phyloP scores from a whole-genome alignment of 2,113 vertebrate genomes.

The Cacatua alba region DNA sequence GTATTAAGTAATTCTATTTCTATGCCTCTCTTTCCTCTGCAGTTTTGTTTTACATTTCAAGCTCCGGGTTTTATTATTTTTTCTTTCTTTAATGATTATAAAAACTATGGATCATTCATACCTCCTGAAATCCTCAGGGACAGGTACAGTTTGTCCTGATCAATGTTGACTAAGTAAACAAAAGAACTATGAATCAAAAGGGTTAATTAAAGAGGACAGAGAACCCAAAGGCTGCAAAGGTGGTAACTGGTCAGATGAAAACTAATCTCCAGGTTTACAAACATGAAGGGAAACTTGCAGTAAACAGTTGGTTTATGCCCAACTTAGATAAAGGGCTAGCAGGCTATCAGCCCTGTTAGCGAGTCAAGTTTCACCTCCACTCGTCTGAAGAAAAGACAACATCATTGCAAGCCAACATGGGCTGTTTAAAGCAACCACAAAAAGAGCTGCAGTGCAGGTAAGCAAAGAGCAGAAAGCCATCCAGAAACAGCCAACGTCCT shows the following conservation, averaged over 20 bases:
- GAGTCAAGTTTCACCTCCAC: background rate
- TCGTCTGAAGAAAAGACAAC: background rate
- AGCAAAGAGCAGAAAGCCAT: background rate
- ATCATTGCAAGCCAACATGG: background rate
- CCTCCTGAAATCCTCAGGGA: constrained; percentile 8
- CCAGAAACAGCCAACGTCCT: background rate
- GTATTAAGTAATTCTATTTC: constrained; percentile 38
- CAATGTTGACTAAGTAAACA: background rate
- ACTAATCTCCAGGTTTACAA: constrained; percentile 9
- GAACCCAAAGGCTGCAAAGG: constrained; percentile 21
- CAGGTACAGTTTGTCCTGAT: background rate
- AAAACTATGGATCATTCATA: constrained; percentile 3
- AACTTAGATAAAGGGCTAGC: background rate
- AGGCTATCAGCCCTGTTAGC: background rate
- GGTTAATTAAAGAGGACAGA: constrained; percentile 42
- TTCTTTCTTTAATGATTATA: background rate
- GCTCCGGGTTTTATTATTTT: background rate
- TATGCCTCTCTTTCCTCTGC: background rate
- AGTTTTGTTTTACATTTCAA: background rate
- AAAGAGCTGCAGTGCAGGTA: background rate
- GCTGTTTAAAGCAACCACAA: background rate
- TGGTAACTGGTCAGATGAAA: background rate
- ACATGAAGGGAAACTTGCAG: background rate
- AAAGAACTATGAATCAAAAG: background rate
- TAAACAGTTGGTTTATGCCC: constrained; percentile 35